A percentile compares a stretch with the other conserved stretches of the same genome.
These are phyloP conservation scores for Mus spretus DNA, from an alignment of 2,797 vertebrate species.

Conservation along the genomic window DNA sequence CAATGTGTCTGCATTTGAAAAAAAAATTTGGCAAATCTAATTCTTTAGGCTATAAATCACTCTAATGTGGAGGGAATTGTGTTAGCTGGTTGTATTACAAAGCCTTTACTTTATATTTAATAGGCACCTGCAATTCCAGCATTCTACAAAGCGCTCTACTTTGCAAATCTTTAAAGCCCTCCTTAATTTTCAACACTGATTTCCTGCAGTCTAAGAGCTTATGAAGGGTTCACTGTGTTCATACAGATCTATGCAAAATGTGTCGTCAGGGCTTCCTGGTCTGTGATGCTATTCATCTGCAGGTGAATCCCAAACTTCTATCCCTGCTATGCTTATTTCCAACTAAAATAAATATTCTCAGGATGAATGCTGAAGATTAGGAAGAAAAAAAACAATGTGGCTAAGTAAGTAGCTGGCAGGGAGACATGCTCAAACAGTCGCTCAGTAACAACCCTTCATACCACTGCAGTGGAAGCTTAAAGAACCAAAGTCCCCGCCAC, in stretches of 20 bases:
- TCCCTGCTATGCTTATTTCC: constrained; percentile 75
- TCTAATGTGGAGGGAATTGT: constrained; percentile 79
- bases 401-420: constrained; percentile 73
- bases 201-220: constrained; percentile 78
- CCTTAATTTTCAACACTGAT: constrained; percentile 81
- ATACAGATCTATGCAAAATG: constrained; percentile 81
- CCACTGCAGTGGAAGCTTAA: constrained; percentile 81
- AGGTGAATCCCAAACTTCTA: constrained; percentile 83
- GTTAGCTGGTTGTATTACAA: constrained; percentile 83
- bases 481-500: constrained; percentile 84
- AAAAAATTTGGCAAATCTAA: constrained; percentile 77
- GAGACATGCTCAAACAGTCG: constrained; percentile 82
- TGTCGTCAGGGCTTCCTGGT: constrained; percentile 71
- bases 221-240: constrained; percentile 79
- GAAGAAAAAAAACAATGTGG: constrained; percentile 73
- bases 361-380: constrained; percentile 83
- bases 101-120: constrained; percentile 82
- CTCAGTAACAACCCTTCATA: constrained; percentile 85
- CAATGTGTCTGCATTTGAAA: constrained; percentile 66
- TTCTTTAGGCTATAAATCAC: constrained; percentile 78
- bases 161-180: constrained; percentile 83
- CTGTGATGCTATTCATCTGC: constrained; percentile 83
- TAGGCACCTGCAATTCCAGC: constrained; percentile 82
- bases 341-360: constrained; percentile 81
- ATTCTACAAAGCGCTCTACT: constrained; percentile 82